These are phyloP conservation scores for Scaptomyza reducta DNA, from an alignment of 2,888 invertebrate genomes.

Conservation along the genomic window DNA sequence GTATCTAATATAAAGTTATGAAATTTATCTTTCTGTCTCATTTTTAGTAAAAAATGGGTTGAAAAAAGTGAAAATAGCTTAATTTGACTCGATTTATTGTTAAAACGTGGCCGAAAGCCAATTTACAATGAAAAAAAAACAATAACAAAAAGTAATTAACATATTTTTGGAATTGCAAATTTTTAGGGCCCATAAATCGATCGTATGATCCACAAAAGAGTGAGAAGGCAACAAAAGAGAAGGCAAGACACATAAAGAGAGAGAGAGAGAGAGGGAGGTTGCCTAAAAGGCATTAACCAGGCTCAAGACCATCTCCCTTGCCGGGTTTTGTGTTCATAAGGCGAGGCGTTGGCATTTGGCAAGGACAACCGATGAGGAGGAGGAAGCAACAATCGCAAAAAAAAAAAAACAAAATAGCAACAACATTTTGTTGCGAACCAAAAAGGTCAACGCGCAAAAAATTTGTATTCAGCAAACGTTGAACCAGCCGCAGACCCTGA, in stretches of 20 bases:
- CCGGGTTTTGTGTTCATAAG: neutral
- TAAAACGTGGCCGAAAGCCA: conserved; percentile 11
- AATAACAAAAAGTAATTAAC: conserved; percentile 49
- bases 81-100: conserved; percentile 22
- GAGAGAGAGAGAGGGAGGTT: neutral
- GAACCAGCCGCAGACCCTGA: conserved; percentile 58
- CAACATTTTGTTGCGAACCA: conserved; percentile 30
- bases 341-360: conserved; percentile 65
- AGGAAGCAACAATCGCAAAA: conserved; percentile 43
- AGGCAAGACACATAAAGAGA: neutral
- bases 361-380: conserved; percentile 56
- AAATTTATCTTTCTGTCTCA: neutral
- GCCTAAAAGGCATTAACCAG: conserved; percentile 18
- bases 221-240: neutral
- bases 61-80: conserved; percentile 8
- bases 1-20: neutral
- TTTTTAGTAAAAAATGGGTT: conserved; percentile 4
- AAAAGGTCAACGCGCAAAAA: conserved; percentile 70
- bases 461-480: conserved; percentile 56
- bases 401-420: conserved; percentile 30
- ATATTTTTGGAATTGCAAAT: conserved; percentile 50
- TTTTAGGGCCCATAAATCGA: conserved; percentile 46
- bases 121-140: conserved; percentile 4
- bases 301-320: conserved; percentile 21
- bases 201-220: conserved; percentile 22